Evolutionary conservation across 2,888 invertebrate species (phyloP), one percentile per base, ranked within the genome.

Genomic region (Eilema griseolum): DNA sequence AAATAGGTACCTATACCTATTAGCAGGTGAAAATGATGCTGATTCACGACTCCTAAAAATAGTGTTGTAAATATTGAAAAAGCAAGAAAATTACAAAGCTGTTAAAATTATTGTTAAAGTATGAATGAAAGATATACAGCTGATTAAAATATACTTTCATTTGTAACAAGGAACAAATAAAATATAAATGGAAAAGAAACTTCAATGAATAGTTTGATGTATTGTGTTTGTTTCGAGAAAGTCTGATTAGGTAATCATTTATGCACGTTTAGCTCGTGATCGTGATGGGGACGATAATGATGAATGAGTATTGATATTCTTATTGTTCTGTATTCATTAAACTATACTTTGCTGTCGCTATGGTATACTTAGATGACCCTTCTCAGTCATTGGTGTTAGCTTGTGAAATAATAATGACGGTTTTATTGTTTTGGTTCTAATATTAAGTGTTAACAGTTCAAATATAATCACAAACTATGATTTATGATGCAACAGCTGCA

Each of bases 241-340:
- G 3, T 20, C 16, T 46, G 46, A 46, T 46, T 46, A 7, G 1
- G 46, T 46, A 67, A 73, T 73, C 31, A 72, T 74, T 59, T 62
- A 71, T 64, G 66, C 65, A 69, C 64, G 66, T 66, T 78, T 5
- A 66, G 52, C 59, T 71, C 81, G 72, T 71, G 77, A 74, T 74
- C 56, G 61, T 68, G 69, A 69, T 74, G 59, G 65, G 61, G 46
- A 59, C 68, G 14, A 61, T 71, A 69, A 71, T 69, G 56, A 66
- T 70, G 41, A 65, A 77, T 70, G 78, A 73, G 70, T 71, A 56
- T 75, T 73, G 65, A 80, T 79, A 59, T 31, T 56, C 70, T 66
- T 46, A 81, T 81, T 81, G 77, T 79, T 46, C 74, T 60, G n/a
- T 52, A 63, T 52, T 69, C 66, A 73, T 66, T 73, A 56, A 70